Evolutionary conservation across 2,113 vertebrate genomes (phyloP).

Genomic region (Zosterops japonicus): DNA sequence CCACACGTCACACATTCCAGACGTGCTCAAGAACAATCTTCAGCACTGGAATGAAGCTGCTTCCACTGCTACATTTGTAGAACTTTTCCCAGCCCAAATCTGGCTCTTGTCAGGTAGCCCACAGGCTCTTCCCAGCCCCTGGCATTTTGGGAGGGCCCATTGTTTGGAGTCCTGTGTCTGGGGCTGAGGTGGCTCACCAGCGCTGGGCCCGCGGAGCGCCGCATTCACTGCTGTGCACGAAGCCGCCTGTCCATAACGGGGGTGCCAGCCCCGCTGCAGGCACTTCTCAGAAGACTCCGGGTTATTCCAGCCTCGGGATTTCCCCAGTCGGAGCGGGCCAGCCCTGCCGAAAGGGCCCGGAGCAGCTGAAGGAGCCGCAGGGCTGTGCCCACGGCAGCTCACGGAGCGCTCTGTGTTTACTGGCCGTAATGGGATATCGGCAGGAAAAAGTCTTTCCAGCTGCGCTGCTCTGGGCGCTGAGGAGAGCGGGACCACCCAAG

Average conservation of each 20-base stretch:
- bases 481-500: too few species aligned
- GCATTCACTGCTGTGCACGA: not conserved
- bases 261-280: fast-evolving
- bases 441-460: not conserved
- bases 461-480: fast-evolving
- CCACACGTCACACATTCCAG: not conserved
- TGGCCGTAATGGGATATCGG: fast-evolving
- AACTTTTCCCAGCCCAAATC: not conserved
- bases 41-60: not conserved
- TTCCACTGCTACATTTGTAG: not conserved
- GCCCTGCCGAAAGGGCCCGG: too few species aligned
- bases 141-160: not conserved
- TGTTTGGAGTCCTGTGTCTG: fast-evolving
- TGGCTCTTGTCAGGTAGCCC: not conserved
- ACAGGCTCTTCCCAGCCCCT: not conserved
- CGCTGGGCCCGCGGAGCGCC: fast-evolving
- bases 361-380: not conserved
- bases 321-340: not conserved
- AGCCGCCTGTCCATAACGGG: fast-evolving
- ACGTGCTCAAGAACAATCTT: not conserved
- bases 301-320: not conserved
- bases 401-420: too few species aligned
- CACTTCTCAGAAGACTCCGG: not conserved
- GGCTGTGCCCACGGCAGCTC: not conserved
- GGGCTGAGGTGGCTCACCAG: not conserved